Percentiles rank a stretch among this genome's conserved stretches.
These are phyloP conservation scores for Enteromius fasciolatus DNA, from an alignment of 2,797 vertebrate genomes.

Conservation along the genomic window DNA sequence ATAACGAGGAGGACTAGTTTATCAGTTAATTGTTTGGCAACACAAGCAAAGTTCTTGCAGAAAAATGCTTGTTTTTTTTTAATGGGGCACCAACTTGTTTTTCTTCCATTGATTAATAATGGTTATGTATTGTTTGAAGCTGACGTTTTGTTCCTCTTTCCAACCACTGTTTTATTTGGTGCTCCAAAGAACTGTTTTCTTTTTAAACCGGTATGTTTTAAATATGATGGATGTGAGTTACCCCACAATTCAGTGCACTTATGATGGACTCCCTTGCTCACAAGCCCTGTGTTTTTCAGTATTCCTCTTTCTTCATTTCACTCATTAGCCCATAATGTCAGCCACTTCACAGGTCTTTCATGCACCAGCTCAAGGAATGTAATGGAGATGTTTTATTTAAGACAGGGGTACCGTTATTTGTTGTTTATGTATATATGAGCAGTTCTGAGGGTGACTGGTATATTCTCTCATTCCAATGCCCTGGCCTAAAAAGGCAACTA, in stretches of 20 bases:
- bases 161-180: slow-evolving; percentile 58
- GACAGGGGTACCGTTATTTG: slow-evolving; percentile 34
- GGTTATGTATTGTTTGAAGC: slow-evolving; percentile 30
- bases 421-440: slow-evolving; percentile 56
- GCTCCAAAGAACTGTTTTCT: slow-evolving; percentile 42
- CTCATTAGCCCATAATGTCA: slow-evolving; percentile 23
- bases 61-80: background rate
- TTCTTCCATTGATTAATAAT: background rate
- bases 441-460: slow-evolving; percentile 48
- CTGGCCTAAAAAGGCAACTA: background rate
- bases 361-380: slow-evolving; percentile 63
- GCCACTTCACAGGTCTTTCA: slow-evolving; percentile 50
- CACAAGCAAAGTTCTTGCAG: background rate
- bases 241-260: slow-evolving; percentile 60
- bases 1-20: slow-evolving; percentile 15
- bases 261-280: slow-evolving; percentile 35
- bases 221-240: slow-evolving; percentile 46
- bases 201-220: slow-evolving; percentile 54
- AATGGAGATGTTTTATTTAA: slow-evolving; percentile 59
- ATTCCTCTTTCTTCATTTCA: slow-evolving; percentile 32
- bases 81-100: slow-evolving; percentile 10
- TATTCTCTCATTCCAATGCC: slow-evolving; percentile 8
- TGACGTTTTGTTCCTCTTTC: slow-evolving; percentile 47
- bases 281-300: slow-evolving; percentile 40
- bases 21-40: slow-evolving; percentile 22